phyloP scores from a whole-genome alignment of 2,888 invertebrate species.

The Horisme vitalbata region DNA sequence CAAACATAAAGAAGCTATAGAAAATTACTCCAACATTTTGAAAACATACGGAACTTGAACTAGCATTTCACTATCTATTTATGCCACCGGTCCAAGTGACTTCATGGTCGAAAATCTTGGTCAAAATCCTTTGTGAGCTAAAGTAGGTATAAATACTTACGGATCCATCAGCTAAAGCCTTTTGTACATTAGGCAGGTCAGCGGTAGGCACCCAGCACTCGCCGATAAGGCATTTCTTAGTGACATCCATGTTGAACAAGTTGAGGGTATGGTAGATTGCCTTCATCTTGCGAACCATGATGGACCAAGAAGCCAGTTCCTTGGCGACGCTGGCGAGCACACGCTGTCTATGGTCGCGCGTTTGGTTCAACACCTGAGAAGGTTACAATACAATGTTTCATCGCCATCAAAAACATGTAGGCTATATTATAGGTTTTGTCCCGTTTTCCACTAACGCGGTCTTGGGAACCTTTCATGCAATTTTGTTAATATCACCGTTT shows the following conservation, averaged over 20 bases:
- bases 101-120: too few relatives aligned
- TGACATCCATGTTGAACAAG: conserved; percentile 93
- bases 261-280: conserved; percentile 96
- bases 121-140: too few relatives aligned
- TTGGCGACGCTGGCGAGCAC: conserved; percentile 94
- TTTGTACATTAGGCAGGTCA: conserved; percentile 89
- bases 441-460: too few relatives aligned
- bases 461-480: too few relatives aligned
- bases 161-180: conserved; percentile 91
- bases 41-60: too few relatives aligned
- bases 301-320: conserved; percentile 93
- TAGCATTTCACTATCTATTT: too few relatives aligned
- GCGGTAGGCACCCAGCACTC: conserved; percentile 92
- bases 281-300: conserved; percentile 96
- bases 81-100: too few relatives aligned
- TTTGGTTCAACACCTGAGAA: conserved; percentile 91
- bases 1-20: too few relatives aligned
- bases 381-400: not conserved
- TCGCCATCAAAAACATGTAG: too few relatives aligned
- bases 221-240: conserved; percentile 92
- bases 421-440: too few relatives aligned
- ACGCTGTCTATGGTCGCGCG: conserved; percentile 95
- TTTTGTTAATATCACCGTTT: too few relatives aligned
- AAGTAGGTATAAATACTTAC: conserved; percentile 70
- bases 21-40: too few relatives aligned